Evolutionary conservation across 2,113 vertebrate species (phyloP).

Genomic region (Rallus limicola): DNA sequence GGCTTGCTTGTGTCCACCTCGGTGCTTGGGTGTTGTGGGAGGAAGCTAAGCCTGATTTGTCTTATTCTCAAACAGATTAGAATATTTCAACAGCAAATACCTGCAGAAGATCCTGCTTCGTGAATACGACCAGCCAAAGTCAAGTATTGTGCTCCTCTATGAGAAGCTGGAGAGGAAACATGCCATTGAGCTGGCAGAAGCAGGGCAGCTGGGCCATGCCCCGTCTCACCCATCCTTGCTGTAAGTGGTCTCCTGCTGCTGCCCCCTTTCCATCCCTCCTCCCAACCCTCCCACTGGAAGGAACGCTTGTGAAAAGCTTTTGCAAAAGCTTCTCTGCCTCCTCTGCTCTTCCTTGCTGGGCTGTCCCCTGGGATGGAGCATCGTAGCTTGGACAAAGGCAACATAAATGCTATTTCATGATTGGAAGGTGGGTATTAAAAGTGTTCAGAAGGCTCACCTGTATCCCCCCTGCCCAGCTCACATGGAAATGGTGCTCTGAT

Average conservation of each 20-base stretch:
- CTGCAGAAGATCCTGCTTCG: slow-evolving; percentile 83
- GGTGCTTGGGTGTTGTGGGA: not conserved
- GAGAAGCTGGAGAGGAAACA: slow-evolving; percentile 85
- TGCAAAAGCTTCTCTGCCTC: not conserved
- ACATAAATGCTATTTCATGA: not conserved
- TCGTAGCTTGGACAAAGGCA: not conserved
- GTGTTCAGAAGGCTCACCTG: not conserved
- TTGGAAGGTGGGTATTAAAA: not conserved
- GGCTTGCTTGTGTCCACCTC: not conserved
- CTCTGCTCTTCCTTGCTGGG: not conserved
- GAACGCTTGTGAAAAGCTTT: not conserved
- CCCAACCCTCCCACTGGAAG: not conserved
- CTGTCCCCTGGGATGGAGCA: not conserved
- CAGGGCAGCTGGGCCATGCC: slow-evolving; percentile 53
- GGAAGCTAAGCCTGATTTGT: not conserved
- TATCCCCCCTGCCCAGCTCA: fast-evolving
- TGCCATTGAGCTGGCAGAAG: slow-evolving; percentile 72
- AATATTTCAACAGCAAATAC: slow-evolving; percentile 85
- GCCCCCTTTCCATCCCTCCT: fast-evolving
- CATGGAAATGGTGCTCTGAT: not conserved
- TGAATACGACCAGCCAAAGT: slow-evolving; percentile 78
- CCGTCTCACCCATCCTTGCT: slow-evolving; percentile 8
- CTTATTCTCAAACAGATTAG: slow-evolving; percentile 67
- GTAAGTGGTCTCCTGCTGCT: slow-evolving; percentile 17
- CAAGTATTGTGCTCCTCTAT: slow-evolving; percentile 84